phyloP scores from a whole-genome alignment of 1,140 invertebrate genomes.

The Drosophila sturtevanti region DNA sequence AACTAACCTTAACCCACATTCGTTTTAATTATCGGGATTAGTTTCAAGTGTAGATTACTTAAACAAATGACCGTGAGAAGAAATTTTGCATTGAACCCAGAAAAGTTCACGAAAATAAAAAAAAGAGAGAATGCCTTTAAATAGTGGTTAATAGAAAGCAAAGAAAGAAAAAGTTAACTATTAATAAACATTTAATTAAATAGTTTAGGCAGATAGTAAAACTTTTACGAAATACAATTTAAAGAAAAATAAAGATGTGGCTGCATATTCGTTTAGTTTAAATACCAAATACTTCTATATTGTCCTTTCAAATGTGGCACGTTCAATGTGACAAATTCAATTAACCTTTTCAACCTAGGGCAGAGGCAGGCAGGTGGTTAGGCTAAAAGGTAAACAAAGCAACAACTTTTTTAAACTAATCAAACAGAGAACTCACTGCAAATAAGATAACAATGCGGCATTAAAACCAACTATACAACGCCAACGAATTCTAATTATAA shows the following conservation, averaged over 20 bases:
- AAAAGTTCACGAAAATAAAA: no score
- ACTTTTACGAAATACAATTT: no score
- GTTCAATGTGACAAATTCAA: slow-evolving; percentile 44
- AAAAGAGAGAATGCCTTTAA: no score
- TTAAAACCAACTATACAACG: slow-evolving; percentile 32
- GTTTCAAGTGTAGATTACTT: slow-evolving; percentile 39
- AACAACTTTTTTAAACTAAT: slow-evolving; percentile 37
- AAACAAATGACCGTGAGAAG: slow-evolving; percentile 36
- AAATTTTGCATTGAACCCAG: not conserved
- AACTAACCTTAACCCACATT: slow-evolving; percentile 72
- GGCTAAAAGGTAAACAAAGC: slow-evolving; percentile 51
- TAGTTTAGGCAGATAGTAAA: no score
- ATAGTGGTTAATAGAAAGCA: no score
- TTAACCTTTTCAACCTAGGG: slow-evolving; percentile 64
- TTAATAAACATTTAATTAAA: no score
- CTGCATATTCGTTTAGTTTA: not conserved
- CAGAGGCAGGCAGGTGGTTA: slow-evolving; percentile 27
- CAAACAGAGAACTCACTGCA: slow-evolving; percentile 47
- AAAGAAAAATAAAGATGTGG: not conserved
- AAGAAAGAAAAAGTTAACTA: no score
- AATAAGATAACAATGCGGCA: slow-evolving; percentile 72
- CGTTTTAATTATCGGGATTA: slow-evolving; percentile 25
- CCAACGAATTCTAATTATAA: slow-evolving; percentile 59
- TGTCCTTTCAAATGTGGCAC: slow-evolving; percentile 21
- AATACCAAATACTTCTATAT: not conserved